phyloP scores from a whole-genome alignment of 2,888 invertebrate genomes.

The Melinopterus prodromus region DNA sequence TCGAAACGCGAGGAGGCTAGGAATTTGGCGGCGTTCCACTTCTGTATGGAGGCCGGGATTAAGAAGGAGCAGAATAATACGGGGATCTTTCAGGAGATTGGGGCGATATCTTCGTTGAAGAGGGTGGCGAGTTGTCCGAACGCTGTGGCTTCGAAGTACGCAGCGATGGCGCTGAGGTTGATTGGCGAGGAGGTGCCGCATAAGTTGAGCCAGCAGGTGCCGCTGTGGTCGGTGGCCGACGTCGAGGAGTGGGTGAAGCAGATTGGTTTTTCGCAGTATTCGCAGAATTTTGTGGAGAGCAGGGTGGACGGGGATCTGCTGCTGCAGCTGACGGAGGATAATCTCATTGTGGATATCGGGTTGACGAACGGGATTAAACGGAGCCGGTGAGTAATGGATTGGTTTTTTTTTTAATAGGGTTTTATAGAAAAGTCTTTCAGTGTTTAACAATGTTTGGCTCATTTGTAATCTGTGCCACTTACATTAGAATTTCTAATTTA shows the following conservation, averaged over 20 bases:
- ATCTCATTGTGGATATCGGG: conserved; percentile 91
- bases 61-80: conserved; percentile 93
- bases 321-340: conserved; percentile 89
- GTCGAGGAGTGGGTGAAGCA: conserved; percentile 98
- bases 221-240: conserved; percentile 96
- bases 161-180: conserved; percentile 87
- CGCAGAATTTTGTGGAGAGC: conserved; percentile 84
- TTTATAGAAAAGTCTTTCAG: too few species aligned
- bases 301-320: conserved; percentile 97
- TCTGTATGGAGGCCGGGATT: conserved; percentile 99
- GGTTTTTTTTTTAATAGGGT: too few species aligned
- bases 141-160: conserved; percentile 96
- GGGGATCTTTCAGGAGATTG: conserved; percentile 91
- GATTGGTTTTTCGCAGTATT: conserved; percentile 90
- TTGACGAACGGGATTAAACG: conserved; percentile 93
- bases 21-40: conserved; percentile 96
- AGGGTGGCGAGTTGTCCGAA: conserved; percentile 97
- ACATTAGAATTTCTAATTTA: too few species aligned
- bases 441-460: too few species aligned
- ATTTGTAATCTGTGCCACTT: too few species aligned
- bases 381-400: conserved; percentile 68
- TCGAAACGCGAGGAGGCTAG: conserved; percentile 96
- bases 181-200: conserved; percentile 98
- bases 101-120: conserved; percentile 94
- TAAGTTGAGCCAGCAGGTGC: conserved; percentile 97